A percentile compares a stretch with the other conserved stretches of the same genome.
Conservation (phyloP, 1,140 invertebrate species). For the Megalonaias nervosa region DNA sequence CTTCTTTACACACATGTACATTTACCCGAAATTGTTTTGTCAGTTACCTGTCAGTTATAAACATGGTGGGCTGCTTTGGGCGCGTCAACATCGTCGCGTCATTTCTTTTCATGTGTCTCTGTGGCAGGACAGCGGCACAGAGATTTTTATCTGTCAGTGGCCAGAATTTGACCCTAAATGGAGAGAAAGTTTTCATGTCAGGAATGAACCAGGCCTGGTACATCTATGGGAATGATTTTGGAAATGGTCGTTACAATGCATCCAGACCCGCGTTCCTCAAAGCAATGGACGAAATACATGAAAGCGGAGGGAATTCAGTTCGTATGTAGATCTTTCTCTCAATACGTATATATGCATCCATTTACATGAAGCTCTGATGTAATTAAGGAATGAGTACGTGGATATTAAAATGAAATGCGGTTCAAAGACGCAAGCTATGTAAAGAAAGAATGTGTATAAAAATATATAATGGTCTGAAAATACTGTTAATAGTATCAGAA, state of each 20-base stretch:
- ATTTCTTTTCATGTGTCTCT: not conserved
- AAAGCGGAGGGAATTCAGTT: constrained; percentile 65
- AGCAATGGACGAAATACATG: constrained; percentile 57
- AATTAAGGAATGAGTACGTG: too few relatives aligned
- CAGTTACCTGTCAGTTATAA: too few relatives aligned
- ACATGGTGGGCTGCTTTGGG: too few relatives aligned
- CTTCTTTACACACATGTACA: too few relatives aligned
- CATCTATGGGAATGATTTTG: constrained; percentile 48
- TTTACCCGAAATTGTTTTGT: too few relatives aligned
- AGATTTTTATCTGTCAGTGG: constrained; percentile 26
- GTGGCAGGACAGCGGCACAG: not conserved
- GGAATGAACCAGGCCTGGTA: constrained; percentile 69
- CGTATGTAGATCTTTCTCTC: constrained; percentile 38
- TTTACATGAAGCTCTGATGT: too few relatives aligned
- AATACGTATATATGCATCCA: too few relatives aligned
- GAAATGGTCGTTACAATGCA: constrained; percentile 60
- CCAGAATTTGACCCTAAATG: constrained; percentile 36
- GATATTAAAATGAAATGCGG: too few relatives aligned
- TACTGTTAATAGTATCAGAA: not conserved
- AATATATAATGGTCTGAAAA: too few relatives aligned
- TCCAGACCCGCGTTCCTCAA: constrained; percentile 48
- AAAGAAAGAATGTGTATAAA: not conserved
- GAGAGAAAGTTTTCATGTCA: constrained; percentile 66
- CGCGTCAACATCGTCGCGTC: not conserved
- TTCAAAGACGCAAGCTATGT: not conserved